Evolutionary conservation across 1,140 invertebrate species (phyloP).

Genomic region (Pentalonia nigronervosa): DNA sequence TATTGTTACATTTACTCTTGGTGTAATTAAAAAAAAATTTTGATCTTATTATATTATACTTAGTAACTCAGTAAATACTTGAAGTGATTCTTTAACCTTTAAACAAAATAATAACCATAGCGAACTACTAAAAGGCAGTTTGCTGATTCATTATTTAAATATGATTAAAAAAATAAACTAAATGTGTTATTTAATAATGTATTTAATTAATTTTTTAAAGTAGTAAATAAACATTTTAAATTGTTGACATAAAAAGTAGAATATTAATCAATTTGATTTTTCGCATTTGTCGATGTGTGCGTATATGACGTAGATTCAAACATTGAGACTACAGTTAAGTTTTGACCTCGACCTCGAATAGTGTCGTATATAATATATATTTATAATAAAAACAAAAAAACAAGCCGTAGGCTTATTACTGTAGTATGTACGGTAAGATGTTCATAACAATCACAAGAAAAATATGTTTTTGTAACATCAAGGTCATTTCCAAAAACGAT

Average conservation of each 20-base stretch:
- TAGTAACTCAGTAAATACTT: background rate
- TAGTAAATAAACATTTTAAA: background rate
- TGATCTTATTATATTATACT: background rate
- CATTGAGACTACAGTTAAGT: background rate
- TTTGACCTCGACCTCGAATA: constrained; percentile 25
- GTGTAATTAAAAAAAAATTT: background rate
- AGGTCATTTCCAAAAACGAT: constrained; percentile 20
- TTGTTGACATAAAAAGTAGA: background rate
- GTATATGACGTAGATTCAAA: background rate
- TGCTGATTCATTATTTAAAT: background rate
- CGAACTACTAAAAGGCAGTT: background rate
- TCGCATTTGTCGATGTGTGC: background rate
- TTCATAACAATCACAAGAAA: background rate
- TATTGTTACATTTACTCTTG: background rate
- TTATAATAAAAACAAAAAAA: constrained; percentile 9
- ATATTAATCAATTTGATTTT: background rate
- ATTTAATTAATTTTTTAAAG: background rate
- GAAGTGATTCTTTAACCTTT: constrained; percentile 28
- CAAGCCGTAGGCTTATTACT: background rate
- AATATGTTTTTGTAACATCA: constrained; percentile 11
- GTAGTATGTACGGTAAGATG: background rate
- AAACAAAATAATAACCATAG: background rate
- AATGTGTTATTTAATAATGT: background rate
- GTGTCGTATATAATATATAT: background rate
- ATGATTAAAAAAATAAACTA: background rate